Conservation (phyloP, 1,140 invertebrate species). For the Battus philenor region DNA sequence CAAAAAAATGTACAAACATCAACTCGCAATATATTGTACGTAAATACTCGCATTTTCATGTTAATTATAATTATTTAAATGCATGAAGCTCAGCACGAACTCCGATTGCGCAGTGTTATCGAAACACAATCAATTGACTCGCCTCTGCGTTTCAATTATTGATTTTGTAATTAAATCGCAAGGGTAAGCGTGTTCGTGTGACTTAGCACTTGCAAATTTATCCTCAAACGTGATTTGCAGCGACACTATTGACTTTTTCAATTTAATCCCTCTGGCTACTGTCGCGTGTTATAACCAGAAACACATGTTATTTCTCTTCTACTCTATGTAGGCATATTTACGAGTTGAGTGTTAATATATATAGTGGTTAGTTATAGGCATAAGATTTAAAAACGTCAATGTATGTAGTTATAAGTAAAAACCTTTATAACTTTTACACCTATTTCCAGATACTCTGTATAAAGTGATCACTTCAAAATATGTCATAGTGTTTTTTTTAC, state of each 20-base stretch:
- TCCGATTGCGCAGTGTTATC: conserved; percentile 39
- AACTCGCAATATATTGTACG: too few relatives aligned
- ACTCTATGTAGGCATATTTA: too few relatives aligned
- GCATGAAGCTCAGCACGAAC: conserved; percentile 35
- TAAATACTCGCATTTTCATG: conserved; percentile 16
- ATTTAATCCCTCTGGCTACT: conserved; percentile 5
- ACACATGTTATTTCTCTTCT: too few relatives aligned
- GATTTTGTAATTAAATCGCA: conserved; percentile 65
- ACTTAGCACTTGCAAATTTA: conserved; percentile 30
- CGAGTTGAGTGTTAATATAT: too few relatives aligned
- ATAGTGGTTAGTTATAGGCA: too few relatives aligned
- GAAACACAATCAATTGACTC: conserved; percentile 54
- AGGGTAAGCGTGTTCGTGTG: conserved; percentile 34
- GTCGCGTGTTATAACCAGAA: conserved; percentile 10
- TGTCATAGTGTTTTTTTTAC: too few relatives aligned
- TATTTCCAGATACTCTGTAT: too few relatives aligned
- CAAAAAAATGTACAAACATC: too few relatives aligned
- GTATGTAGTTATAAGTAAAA: too few relatives aligned
- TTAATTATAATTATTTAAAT: conserved; percentile 29
- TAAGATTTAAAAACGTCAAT: too few relatives aligned
- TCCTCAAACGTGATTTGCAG: conserved; percentile 27
- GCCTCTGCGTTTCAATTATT: conserved; percentile 58
- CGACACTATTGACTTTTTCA: conserved; percentile 39
- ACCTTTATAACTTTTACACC: too few relatives aligned
- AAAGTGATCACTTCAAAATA: too few relatives aligned